phyloP scores from a whole-genome alignment of 2,113 vertebrate genomes.

The Barnardius zonarius region DNA sequence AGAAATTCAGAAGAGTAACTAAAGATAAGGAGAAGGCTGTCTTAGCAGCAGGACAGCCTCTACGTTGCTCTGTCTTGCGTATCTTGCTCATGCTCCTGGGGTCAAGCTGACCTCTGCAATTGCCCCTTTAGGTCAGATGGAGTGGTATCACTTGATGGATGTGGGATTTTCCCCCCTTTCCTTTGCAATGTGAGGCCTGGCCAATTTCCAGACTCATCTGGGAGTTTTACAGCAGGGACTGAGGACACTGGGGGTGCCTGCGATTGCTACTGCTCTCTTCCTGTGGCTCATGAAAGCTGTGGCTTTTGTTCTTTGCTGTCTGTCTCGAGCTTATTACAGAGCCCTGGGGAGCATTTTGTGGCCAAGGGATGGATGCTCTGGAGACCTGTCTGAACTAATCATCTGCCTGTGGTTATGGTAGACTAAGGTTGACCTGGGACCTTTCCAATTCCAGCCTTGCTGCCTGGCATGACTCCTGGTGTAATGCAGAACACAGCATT shows the following conservation, averaged over 20 bases:
- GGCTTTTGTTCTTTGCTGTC: slow-evolving; percentile 24
- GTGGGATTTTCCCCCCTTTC: neutral
- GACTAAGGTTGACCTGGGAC: neutral
- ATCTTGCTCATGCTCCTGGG: neutral
- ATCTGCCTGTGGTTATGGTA: neutral
- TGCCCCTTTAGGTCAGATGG: neutral
- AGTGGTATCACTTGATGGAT: neutral
- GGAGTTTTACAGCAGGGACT: neutral
- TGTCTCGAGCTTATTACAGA: neutral
- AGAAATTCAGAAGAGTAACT: neutral
- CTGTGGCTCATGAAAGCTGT: neutral
- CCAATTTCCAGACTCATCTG: neutral
- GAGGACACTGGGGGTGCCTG: neutral
- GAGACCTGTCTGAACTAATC: neutral
- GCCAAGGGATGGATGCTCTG: neutral
- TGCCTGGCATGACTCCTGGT: neutral
- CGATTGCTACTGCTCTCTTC: neutral
- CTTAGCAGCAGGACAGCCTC: neutral
- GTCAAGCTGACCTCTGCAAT: neutral
- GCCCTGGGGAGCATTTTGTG: neutral
- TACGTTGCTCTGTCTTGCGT: neutral
- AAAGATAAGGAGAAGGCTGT: neutral
- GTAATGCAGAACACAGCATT: neutral
- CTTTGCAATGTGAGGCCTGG: slow-evolving; percentile 17
- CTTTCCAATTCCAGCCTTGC: neutral